Conservation (phyloP, 2,113 vertebrate genomes). For the Ptychochromis oligacanthus region DNA sequence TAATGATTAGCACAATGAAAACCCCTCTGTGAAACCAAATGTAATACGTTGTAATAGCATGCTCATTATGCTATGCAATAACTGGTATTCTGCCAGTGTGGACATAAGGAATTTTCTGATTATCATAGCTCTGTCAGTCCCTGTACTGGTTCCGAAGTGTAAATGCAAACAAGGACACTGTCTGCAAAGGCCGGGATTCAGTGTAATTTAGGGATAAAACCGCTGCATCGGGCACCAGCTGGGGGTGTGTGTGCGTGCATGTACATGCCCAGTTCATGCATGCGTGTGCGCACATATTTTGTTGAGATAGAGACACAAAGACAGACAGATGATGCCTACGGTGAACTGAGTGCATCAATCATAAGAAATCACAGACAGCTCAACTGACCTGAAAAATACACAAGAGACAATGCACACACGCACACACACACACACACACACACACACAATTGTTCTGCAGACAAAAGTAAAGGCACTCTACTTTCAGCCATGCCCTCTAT, state of each 20-base stretch:
- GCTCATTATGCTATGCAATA: neutral
- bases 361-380: slow-evolving; percentile 22
- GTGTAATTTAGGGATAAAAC: neutral
- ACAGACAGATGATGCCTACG: slow-evolving; percentile 5
- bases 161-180: neutral
- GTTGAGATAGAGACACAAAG: neutral
- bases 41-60: neutral
- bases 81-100: neutral
- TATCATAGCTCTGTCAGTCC: neutral
- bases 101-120: neutral
- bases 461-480: neutral
- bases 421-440: neutral
- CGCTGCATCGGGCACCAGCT: neutral
- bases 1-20: no score
- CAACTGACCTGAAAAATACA: slow-evolving; percentile 53
- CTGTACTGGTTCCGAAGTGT: neutral
- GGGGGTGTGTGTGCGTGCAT: neutral
- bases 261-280: no score
- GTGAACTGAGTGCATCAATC: slow-evolving; percentile 32
- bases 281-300: neutral
- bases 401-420: neutral
- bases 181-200: neutral
- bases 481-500: neutral
- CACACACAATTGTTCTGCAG: neutral
- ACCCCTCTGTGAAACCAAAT: neutral